Base-by-base conservation (phyloP, 2,113 vertebrate species). In the Pachypanchax playfairii region DNA sequence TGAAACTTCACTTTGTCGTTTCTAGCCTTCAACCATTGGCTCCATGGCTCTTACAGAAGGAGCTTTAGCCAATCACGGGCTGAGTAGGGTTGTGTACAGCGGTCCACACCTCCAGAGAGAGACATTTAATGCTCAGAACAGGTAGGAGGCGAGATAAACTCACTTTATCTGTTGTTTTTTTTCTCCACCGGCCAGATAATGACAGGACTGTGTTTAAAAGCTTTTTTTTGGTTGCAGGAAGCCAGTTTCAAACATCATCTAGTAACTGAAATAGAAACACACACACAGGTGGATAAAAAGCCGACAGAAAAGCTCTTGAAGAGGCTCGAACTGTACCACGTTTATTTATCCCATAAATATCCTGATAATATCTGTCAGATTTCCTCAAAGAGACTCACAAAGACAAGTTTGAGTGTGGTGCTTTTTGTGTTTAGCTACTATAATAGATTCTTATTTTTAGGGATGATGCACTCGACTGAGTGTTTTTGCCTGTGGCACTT, bases 101-200 rank as follows among this genome's bases (percentile, higher is more conserved):
- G 97, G 97, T 69, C 96, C 96, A 60, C 94, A 98, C 85, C 94
- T 95, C 62, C 97, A 99, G 82, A 94, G 97, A 72, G 97, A 99
- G 87, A 98, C 92, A 80, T 92, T 99, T 58, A 98, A 96, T 21
- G 97, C 96, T 52, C 97, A 99, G 80, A 98, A 99, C 91, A 94
- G 96, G 97, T 98, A 60, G 43, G 49, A 58, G 3, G 25, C 51
- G 46, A 1, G 8, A 15, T 25, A 1, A 21, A 4, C 3, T 50
- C 4, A 8, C 5, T n/a, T n/a, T n/a, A n/a, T n/a, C 5, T 13
- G 17, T 25, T n/a, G n/a, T 36, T 36, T 5, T 33, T 51, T 21
- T 20, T 51, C 6, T 9, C 14, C 13, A 13, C 7, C 35, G 13
- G 4, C 4, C 13, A 10, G 21, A 33, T 11, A n/a, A 4, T n/a